Percentiles rank a stretch among this genome's conserved stretches.
Evolutionary conservation across 2,113 vertebrate species (phyloP).

Genomic region (Kobus ellipsiprymnus): DNA sequence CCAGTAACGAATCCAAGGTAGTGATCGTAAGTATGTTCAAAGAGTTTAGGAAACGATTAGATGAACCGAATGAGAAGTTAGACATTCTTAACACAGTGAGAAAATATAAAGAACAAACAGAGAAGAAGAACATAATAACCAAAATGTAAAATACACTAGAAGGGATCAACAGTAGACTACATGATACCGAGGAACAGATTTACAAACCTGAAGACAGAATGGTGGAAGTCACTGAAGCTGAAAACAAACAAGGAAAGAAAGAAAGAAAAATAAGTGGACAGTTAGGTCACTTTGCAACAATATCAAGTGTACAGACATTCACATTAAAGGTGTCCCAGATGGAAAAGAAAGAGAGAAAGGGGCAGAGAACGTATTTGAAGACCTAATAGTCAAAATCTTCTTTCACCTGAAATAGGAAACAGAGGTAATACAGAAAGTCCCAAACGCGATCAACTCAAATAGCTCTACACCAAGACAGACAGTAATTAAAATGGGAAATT

Average conservation of each 20-base stretch:
- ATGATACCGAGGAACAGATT: not conserved
- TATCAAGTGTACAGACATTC: not conserved
- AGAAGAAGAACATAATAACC: not conserved
- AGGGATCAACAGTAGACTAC: not conserved
- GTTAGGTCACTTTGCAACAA: not conserved
- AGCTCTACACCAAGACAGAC: not conserved
- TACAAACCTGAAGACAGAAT: not conserved
- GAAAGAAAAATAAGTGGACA: not conserved
- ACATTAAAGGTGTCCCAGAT: not conserved
- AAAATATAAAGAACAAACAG: not conserved
- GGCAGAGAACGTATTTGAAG: not conserved
- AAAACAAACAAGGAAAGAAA: not conserved
- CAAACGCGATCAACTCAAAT: not conserved
- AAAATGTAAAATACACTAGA: not conserved
- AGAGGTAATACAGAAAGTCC: not conserved
- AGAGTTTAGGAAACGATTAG: not conserved
- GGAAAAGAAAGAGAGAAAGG: not conserved
- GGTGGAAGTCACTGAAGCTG: not conserved
- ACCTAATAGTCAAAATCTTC: not conserved
- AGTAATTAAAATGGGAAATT: not conserved
- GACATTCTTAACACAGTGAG: not conserved
- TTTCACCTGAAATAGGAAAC: not conserved
- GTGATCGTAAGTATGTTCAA: not conserved
- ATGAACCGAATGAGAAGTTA: not conserved
- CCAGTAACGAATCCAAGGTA: not conserved